These are phyloP conservation scores for Drosophila mayri DNA, from an alignment of 1,140 invertebrate genomes.

Conservation along the genomic window DNA sequence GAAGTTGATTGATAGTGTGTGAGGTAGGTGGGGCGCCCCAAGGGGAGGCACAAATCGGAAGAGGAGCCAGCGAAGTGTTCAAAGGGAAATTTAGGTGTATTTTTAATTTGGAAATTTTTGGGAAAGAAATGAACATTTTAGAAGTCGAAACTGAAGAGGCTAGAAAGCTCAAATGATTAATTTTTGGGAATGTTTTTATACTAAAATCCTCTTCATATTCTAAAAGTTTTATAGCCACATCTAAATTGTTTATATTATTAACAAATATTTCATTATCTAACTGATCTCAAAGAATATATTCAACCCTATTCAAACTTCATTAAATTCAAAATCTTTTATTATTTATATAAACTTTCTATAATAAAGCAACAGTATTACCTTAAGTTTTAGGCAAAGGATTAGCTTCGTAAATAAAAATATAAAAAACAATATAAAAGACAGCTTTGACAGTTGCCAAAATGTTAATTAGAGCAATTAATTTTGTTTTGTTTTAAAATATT, in stretches of 20 bases:
- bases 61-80: constrained; percentile 14
- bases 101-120: constrained; percentile 16
- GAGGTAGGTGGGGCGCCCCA: constrained; percentile 10
- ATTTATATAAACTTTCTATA: not conserved
- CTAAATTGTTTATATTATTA: too few species aligned
- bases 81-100: constrained; percentile 15
- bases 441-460: constrained; percentile 33
- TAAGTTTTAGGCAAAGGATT: not conserved
- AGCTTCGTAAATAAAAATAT: constrained; percentile 2
- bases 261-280: too few species aligned
- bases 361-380: not conserved
- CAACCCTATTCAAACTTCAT: too few species aligned
- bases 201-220: not conserved
- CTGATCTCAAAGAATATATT: too few species aligned
- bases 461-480: constrained; percentile 7
- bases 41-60: constrained; percentile 16
- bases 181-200: too few species aligned
- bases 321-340: not conserved
- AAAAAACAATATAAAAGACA: constrained; percentile 17
- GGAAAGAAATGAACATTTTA: not conserved
- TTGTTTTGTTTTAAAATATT: constrained; percentile 4
- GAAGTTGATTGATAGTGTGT: constrained; percentile 76
- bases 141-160: not conserved
- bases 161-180: not conserved
- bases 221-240: not conserved